Base-by-base conservation (phyloP, 2,797 vertebrate species). In the Crocidura indochinensis region DNA sequence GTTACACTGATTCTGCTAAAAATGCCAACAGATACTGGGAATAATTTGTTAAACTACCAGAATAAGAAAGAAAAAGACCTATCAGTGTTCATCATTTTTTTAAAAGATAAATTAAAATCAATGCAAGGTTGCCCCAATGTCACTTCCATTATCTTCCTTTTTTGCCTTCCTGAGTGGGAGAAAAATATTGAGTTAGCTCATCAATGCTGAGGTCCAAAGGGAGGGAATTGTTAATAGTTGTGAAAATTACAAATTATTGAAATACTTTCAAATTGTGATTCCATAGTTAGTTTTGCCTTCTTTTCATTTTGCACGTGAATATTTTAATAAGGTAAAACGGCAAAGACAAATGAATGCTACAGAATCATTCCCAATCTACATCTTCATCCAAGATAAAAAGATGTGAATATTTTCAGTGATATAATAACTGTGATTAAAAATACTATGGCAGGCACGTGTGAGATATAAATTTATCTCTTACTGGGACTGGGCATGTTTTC, bases 241-340 rank as follows among this genome's bases (percentile, higher is more conserved):
- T 19, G 72, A 94, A 96, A 95, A 95, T 90, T 91, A 84, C 80
- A 29, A 92, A 88, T 88, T 27, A 62, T 46, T 80, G 84, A 76
- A 38, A 64, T 84, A 80, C 62, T 88, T 24, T 8, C 62, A 67
- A 78, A 26, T 93, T 91, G 77, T 24, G 75, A 93, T 95, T 95
- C 79, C 85, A 79, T 65, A 79, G 85, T 93, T 89, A 95, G 77
- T 75, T 95, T 94, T 91, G 77, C 83, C 90, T 95, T 93, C 88
- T 94, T 95, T 96, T 95, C 95, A 96, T 96, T 96, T 96, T 94
- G 91, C 93, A 91, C 95, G 90, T 94, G 93, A 87, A 94, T 73
- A 95, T 95, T 96, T 96, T 95, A 95, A 95, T 96, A 96, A 94
- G 84, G 71, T 87, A 90, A 91, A 95, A 95, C 5, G 74, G 67